Evolutionary conservation across 2,797 vertebrate genomes (phyloP), one percentile per base, ranked within the genome.

Genomic region (Chelonia mydas): DNA sequence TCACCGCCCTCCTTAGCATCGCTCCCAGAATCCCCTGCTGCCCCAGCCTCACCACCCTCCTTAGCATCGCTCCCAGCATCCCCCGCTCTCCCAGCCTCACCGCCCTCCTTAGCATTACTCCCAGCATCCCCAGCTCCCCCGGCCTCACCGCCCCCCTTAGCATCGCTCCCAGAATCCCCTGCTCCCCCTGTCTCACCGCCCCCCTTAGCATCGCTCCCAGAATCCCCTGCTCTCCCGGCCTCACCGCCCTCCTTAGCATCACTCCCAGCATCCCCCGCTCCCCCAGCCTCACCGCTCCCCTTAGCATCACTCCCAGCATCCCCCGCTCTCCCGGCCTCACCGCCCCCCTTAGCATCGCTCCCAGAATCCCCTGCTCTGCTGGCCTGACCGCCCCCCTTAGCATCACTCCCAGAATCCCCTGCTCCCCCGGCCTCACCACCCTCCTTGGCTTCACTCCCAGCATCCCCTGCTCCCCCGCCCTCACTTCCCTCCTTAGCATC

Each of bases 91-190:
- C 12, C 13, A 12, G 50, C 8, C 12, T 79, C 72, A 41, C 65
- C 37, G 1, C 28, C 21, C 7, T 1, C 59, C 25, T 76, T 81
- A 17, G 54, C 7, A 13, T 91, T 86, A 8, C 11, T 83, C 37
- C 68, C 19, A 1, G 91, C 12, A 1, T 9, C 31, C 83, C 84
- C 50, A 13, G 51, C n/a, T 23, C 23, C 12, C 7, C 31, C 2
- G 1, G 61, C 33, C 16, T 65, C 61, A 65, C 15, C 2, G 1
- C 6, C 6, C 6, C 5, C 10, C 31, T 31, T n/a, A 5, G 41
- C 11, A 27, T 81, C 81, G 1, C 6, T 68, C 16, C 59, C 21
- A 2, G 90, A 17, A 1, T 7, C 33, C 84, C 3, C 49, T 19
- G 47, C 81, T 65, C 0, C 31, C 3, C 21, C 47, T 2, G 76